phyloP scores from a whole-genome alignment of 30 jellyfish, hydroid and myxozoan species.

The Hydractinia symbiolongicarpus region DNA sequence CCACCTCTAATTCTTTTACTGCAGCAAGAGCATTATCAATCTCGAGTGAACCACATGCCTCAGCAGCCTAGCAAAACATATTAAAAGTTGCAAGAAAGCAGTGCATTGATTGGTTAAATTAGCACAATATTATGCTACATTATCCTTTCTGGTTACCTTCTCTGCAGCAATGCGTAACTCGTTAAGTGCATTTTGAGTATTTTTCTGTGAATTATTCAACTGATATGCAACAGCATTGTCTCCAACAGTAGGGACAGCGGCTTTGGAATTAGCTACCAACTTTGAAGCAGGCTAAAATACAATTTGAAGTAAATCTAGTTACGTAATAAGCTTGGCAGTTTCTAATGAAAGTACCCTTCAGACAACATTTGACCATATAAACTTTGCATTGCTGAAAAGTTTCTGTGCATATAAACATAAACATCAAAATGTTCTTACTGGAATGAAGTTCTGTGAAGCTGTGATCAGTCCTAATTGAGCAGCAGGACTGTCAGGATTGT shows the following conservation, averaged over 20 bases:
- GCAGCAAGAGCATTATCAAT: conserved; percentile 93
- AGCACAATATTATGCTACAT: background rate
- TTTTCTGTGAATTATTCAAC: conserved; percentile 64
- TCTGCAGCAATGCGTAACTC: conserved; percentile 86
- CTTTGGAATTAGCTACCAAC: conserved; percentile 84
- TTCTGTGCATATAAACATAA: too few relatives aligned
- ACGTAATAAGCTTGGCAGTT: background rate
- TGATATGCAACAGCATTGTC: conserved; percentile 94
- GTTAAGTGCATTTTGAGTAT: conserved; percentile 69
- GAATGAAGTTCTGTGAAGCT: conserved; percentile 73
- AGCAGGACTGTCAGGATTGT: conserved; percentile 81
- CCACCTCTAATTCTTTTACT: conserved; percentile 75
- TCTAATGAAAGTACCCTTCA: background rate
- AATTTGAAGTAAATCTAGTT: background rate
- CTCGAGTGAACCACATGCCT: conserved; percentile 96
- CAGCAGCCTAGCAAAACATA: conserved; percentile 75
- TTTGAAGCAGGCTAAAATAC: conserved; percentile 48
- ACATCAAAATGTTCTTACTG: conserved; percentile 26
- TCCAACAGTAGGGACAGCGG: conserved; percentile 95
- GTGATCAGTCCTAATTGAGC: conserved; percentile 89
- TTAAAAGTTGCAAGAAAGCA: background rate
- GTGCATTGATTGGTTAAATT: background rate
- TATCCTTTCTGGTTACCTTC: conserved; percentile 42
- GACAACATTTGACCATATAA: background rate
- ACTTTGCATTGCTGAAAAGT: background rate